Evolutionary conservation across 2,797 vertebrate genomes (phyloP), one percentile per base, ranked within the genome.

Genomic region (Brotula barbata): DNA sequence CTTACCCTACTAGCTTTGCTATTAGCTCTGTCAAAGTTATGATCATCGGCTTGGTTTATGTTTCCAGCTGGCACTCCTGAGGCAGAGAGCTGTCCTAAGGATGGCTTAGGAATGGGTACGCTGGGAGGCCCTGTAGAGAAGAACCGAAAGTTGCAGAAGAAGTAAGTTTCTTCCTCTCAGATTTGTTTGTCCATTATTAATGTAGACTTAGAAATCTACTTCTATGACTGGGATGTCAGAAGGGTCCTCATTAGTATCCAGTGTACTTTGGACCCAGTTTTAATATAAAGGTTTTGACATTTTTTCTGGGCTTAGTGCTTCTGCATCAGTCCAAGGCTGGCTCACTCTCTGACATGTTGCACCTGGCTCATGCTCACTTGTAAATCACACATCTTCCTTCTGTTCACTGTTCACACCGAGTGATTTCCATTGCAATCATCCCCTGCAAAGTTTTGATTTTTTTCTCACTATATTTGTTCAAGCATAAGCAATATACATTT

Each of bases 121-220:
- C 86, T 98, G 31, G 95, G 94, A 39, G 94, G 93, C 34, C 94
- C 95, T 21, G 94, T 94, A 4, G 96, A 99, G 69, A 98, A 98
- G 80, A 96, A 93, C 81, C 87, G 96, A 55, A 98, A 97, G 87
- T 91, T 99, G 75, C 96, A 99, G 85, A 99, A 98, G 80, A 99
- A 99, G 97, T 99, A 88, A 89, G 96, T 88, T 47, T 44, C 50
- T 3, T 10, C 15, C 34, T 1, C 10, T 8, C n/a, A 16, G 15
- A 4, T 2, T 34, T 28, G 45, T 6, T 2, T 44, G 16, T 41
- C 14, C 34, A 25, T 10, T 6, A 1, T 14, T 23, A 19, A 15
- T 57, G 1, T 51, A 23, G 8, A 51, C 40, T 50, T 3, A 58
- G 33, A 33, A 12, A 19, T 1, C 2, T 10, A n/a, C 0, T 5